Percentiles rank a stretch among this genome's conserved stretches.
These are phyloP conservation scores for Dioctria rufipes DNA, from an alignment of 2,888 invertebrate genomes.

Conservation along the genomic window DNA sequence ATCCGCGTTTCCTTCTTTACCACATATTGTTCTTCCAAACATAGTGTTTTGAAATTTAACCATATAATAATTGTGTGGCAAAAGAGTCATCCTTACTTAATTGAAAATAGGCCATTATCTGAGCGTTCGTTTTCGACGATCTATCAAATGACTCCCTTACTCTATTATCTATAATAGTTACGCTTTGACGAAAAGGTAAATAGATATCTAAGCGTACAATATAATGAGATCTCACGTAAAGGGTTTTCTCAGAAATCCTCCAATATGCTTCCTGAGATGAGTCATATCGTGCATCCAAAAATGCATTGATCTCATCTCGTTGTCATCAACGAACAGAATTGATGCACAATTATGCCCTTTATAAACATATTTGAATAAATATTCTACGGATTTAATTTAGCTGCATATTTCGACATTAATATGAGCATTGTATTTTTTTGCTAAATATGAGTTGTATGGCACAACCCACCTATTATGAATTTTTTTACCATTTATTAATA, in stretches of 20 bases:
- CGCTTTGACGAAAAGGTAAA: too few relatives aligned
- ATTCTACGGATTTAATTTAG: neutral
- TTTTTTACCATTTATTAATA: neutral
- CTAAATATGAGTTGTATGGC: neutral
- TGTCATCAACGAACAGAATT: neutral
- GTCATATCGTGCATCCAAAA: neutral
- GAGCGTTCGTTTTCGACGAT: neutral
- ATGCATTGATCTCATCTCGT: neutral
- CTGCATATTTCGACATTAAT: neutral
- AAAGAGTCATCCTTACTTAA: too few relatives aligned
- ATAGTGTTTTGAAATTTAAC: slow-evolving; percentile 36
- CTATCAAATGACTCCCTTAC: too few relatives aligned
- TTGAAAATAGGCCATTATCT: slow-evolving; percentile 32
- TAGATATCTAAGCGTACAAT: neutral
- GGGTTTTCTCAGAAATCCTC: neutral
- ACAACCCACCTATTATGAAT: slow-evolving; percentile 20
- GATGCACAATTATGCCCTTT: neutral
- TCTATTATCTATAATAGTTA: too few relatives aligned
- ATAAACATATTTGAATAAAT: slow-evolving; percentile 13
- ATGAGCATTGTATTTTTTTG: neutral
- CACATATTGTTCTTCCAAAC: slow-evolving; percentile 13
- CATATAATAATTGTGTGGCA: too few relatives aligned
- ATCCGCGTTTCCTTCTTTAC: slow-evolving; percentile 54
- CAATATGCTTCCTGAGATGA: neutral
- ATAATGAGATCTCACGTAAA: neutral